phyloP scores from a whole-genome alignment of 2,113 vertebrate genomes.

The Anarrhichthys ocellatus region DNA sequence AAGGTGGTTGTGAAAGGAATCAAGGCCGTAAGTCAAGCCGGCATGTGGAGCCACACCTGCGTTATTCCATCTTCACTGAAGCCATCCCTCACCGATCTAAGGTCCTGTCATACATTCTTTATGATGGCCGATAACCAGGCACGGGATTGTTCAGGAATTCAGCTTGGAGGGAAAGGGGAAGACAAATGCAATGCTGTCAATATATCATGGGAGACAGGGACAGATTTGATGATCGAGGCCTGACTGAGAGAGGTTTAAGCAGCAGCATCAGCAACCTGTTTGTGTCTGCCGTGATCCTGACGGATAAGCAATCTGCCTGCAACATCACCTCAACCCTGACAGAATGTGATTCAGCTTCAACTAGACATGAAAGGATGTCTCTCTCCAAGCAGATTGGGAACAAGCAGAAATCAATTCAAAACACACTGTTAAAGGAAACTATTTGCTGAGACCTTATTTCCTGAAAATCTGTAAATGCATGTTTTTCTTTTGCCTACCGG shows the following conservation, averaged over 20 bases:
- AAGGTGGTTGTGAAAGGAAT: slow-evolving; percentile 55
- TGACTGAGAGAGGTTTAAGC: slow-evolving; percentile 74
- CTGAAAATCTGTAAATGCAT: slow-evolving; percentile 13
- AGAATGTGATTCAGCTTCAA: slow-evolving; percentile 67
- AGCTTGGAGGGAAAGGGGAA: slow-evolving; percentile 46
- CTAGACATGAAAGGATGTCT: slow-evolving; percentile 70
- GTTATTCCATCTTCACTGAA: slow-evolving; percentile 65
- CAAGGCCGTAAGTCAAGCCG: slow-evolving; percentile 57
- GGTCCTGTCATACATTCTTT: slow-evolving; percentile 80
- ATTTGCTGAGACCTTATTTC: slow-evolving; percentile 15
- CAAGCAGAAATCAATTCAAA: slow-evolving; percentile 60
- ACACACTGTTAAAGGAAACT: slow-evolving; percentile 9
- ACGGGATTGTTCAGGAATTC: slow-evolving; percentile 66
- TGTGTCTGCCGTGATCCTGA: slow-evolving; percentile 75
- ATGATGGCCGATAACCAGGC: slow-evolving; percentile 66
- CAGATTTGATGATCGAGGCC: slow-evolving; percentile 75
- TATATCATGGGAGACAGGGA: slow-evolving; percentile 76
- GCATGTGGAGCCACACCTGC: slow-evolving; percentile 47
- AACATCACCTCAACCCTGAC: slow-evolving; percentile 71
- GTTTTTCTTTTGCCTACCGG: neutral
- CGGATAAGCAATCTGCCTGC: slow-evolving; percentile 79
- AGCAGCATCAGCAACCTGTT: slow-evolving; percentile 81
- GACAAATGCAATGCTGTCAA: slow-evolving; percentile 70
- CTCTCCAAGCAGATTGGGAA: slow-evolving; percentile 49
- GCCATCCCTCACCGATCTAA: slow-evolving; percentile 65